Evolutionary conservation across 1,140 invertebrate species (phyloP).

Genomic region (Paramacrobiotus metropolitanus): DNA sequence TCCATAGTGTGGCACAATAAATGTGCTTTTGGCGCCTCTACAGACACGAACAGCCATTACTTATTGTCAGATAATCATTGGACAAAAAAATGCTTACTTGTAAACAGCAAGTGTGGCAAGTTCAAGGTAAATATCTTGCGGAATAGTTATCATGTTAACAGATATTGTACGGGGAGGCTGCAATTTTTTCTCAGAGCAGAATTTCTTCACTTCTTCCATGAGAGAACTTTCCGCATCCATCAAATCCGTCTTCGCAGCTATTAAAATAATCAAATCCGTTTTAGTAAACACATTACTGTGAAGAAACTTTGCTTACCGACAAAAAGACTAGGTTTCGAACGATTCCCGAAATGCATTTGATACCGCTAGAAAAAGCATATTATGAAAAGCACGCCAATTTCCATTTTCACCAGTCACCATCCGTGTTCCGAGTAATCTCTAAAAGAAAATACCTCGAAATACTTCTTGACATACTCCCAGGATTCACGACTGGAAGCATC

Average conservation of each 20-base stretch:
- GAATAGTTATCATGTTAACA: neutral
- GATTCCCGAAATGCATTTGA: conserved; percentile 1
- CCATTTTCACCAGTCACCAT: neutral
- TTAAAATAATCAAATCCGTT: no score
- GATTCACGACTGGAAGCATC: neutral
- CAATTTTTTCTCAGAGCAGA: neutral
- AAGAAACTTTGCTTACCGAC: no score
- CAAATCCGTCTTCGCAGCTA: neutral
- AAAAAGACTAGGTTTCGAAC: neutral
- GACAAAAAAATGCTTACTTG: neutral
- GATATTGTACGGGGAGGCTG: neutral
- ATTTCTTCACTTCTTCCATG: neutral
- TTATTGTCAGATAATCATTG: neutral
- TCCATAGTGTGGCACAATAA: no score
- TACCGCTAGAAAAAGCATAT: neutral
- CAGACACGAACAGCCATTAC: no score
- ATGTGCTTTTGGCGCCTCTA: no score
- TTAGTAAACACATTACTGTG: no score
- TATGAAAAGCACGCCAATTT: neutral
- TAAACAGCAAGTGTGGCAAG: neutral
- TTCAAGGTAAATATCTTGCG: neutral
- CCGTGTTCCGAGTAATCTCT: neutral
- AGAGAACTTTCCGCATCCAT: neutral
- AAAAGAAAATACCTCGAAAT: neutral
- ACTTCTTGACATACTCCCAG: neutral